Conservation (phyloP, 35 echinoderm and acorn worm genomes). For the Hemicentrotus pulcherrimus region DNA sequence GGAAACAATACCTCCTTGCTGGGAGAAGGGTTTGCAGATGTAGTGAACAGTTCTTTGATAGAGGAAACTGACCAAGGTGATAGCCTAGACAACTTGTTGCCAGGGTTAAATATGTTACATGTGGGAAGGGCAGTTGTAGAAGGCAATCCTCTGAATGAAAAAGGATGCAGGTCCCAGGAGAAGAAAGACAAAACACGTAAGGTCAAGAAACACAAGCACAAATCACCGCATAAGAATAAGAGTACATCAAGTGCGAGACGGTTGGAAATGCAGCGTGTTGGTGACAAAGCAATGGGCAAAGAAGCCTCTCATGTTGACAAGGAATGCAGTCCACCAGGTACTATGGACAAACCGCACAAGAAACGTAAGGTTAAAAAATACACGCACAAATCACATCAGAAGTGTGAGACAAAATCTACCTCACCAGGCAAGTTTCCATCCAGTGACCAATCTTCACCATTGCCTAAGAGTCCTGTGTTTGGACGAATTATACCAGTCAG, state of each 20-base stretch:
- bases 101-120: neutral
- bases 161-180: neutral
- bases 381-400: neutral
- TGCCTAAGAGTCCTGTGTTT: conserved; percentile 1
- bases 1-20: neutral
- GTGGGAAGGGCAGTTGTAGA: neutral
- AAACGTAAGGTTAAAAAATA: neutral
- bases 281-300: neutral
- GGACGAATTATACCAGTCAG: neutral
- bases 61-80: neutral
- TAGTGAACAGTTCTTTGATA: neutral
- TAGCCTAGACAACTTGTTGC: neutral
- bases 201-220: neutral
- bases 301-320: neutral
- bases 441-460: neutral
- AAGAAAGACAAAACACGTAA: neutral
- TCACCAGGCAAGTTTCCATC: neutral
- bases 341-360: neutral
- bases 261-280: neutral
- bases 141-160: neutral
- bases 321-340: neutral
- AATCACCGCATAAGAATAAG: neutral
- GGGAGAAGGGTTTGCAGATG: neutral
- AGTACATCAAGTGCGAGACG: neutral
- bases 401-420: neutral